Base-by-base conservation (phyloP, 2,888 invertebrate species). In the Ophion costatus region DNA sequence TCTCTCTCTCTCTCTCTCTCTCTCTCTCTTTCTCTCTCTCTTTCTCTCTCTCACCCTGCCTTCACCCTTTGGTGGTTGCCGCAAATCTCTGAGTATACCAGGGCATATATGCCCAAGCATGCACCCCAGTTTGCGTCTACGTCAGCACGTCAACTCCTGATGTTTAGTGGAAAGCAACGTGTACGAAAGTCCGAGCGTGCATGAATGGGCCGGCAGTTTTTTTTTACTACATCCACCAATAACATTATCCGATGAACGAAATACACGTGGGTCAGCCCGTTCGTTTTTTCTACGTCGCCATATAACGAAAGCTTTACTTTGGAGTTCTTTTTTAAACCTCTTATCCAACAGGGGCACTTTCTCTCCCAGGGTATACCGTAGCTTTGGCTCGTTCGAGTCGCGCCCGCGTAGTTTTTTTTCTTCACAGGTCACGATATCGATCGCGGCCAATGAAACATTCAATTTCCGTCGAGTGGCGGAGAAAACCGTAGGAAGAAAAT, bases 61-160 rank as follows among this genome's bases (percentile, higher is more conserved):
- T 57, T 33, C 10, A 1, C n/a, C 56, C 56, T 29, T 70, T 51
- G 59, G 59, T 73, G 73, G 59, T 59, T 59, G 42, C 38, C 45
- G 63, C 45, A 42, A 63, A 75, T 75, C 74, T 75, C 63, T 42
- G 51, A 63, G 74, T 75, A 45, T 10, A 45, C 61, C 56, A 45
- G 22, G 38, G 42, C 61, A 20, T 42, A 61, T 61, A 61, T 45
- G 22, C 42, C 38, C 71, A 24, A 71, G 71, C 45, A 59, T 71
- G 33, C 38, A 38, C 59, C 57, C 24, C 59, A 42, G 42, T 74
- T 24, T 45, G 9, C 45, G 45, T 63, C 10, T 38, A 42, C 63
- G 56, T 61, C 61, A 61, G 74, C 74, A 42, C 74, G 38, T 74
- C 61, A 74, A 74, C 38, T 74, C 29, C 42, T 17, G 61, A 74